A percentile compares a stretch with the other conserved stretches of the same genome.
Evolutionary conservation across 2,113 vertebrate genomes (phyloP).

Genomic region (Saccopteryx leptura): DNA sequence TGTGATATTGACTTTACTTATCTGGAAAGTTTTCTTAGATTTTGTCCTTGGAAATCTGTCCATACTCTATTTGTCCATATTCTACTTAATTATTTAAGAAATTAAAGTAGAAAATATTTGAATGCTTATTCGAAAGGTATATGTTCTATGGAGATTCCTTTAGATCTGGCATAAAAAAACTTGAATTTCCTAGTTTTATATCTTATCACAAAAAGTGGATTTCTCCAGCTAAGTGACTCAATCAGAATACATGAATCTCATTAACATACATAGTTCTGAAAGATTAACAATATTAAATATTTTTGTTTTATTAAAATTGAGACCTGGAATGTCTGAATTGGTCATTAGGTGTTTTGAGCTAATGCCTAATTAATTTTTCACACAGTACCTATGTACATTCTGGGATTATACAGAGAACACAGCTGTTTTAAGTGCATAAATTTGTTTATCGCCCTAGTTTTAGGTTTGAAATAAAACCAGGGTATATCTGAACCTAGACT

Average conservation of each 20-base stretch:
- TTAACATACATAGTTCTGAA: conserved; percentile 17
- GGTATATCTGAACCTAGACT: neutral
- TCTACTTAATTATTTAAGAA: neutral
- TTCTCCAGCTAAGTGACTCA: conserved; percentile 46
- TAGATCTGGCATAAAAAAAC: neutral
- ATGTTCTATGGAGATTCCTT: neutral
- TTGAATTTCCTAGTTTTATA: conserved; percentile 2
- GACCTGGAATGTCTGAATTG: conserved; percentile 12
- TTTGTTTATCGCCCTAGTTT: conserved; percentile 3
- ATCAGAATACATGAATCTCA: neutral
- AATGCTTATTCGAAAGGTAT: conserved; percentile 34
- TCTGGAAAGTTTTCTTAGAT: neutral
- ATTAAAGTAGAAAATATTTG: conserved; percentile 35
- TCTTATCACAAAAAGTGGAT: neutral
- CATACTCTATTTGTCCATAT: neutral
- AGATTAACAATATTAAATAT: conserved; percentile 18
- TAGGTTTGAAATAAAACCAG: neutral
- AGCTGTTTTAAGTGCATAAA: neutral
- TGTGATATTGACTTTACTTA: conserved; percentile 24
- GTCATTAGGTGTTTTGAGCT: neutral
- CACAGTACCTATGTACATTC: neutral
- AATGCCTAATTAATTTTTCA: conserved; percentile 60
- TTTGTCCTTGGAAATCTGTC: conserved; percentile 51
- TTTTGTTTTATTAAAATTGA: conserved; percentile 45
- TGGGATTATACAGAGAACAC: neutral